Base-by-base conservation (phyloP, 2,888 invertebrate species). In the Xestia xanthographa region DNA sequence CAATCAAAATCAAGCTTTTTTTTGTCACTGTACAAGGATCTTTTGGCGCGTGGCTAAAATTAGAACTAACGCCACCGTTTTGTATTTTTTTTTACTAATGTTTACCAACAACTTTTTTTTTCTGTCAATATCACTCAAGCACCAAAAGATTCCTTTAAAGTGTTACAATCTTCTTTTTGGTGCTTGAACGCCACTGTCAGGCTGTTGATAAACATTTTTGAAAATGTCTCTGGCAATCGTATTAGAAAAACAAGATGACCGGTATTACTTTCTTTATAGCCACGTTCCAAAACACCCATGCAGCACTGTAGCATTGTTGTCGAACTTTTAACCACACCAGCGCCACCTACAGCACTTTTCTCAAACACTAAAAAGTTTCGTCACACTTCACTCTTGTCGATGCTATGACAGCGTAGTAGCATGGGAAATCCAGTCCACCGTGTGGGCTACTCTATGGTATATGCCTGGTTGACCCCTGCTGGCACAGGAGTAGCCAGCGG, bases 381-480 rank as follows among this genome's bases (percentile, higher is more conserved):
- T 62, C 8, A 53, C 82, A 85, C 69, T 75, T 60, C 69, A 75
- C 73, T 77, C n/a, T 20, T 73, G 58, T 71, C 80, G 50, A 77
- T 80, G 91, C 92, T 95, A 96, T 88, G 96, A 92, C 0, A 96
- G 88, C 0, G 96, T 96, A 0, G 96, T 97, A 1, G 97, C 97
- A 86, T 97, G 97, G 79, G 97, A 97, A 87, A 99, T 98, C 99
- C 99, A 99, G 93, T 99, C 99, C 11, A 99, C 98, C 0, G 99
- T 99, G 91, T 98, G 98, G 1, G 99, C 98, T 11, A 99, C 99
- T 87, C 99, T 97, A 93, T 99, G 99, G 95, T 99, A 99, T 89
- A 99, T 99, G 68, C 99, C 99, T 0, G 99, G 99, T 91, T 99
- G 99, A 29, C 99, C 99, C 26, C 98, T 97, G 90, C 99, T 98